phyloP scores from a whole-genome alignment of 2,113 vertebrate species.

The Elephas maximus region DNA sequence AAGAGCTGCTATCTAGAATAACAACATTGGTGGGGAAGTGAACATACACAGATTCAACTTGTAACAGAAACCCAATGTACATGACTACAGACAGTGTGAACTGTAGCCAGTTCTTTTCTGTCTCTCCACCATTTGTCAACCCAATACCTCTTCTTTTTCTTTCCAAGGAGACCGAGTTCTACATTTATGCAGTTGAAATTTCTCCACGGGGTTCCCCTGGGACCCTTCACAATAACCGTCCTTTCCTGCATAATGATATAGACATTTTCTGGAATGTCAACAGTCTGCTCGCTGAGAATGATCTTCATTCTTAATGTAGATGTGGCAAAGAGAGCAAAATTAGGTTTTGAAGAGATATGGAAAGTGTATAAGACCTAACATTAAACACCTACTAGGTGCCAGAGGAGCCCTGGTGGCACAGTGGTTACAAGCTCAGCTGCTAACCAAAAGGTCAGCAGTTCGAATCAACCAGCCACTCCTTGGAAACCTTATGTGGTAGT shows the following conservation, averaged over 20 bases:
- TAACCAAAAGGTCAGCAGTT: too few relatives aligned
- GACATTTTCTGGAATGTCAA: neutral
- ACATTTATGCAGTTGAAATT: too few relatives aligned
- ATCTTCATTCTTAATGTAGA: neutral
- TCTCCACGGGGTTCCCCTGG: neutral
- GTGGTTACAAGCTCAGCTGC: too few relatives aligned
- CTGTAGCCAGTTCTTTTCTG: neutral
- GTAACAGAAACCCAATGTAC: neutral
- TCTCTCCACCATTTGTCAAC: neutral
- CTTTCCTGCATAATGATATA: neutral
- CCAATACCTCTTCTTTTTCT: neutral
- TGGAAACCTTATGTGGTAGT: too few relatives aligned
- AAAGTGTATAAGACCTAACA: neutral
- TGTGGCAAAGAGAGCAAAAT: neutral
- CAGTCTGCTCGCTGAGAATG: neutral
- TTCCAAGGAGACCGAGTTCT: too few relatives aligned
- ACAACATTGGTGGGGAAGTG: neutral
- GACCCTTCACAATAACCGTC: neutral
- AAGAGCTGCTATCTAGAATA: neutral
- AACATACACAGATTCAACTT: neutral
- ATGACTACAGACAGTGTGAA: neutral
- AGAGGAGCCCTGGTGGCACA: neutral
- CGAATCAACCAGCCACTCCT: too few relatives aligned
- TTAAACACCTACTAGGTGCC: neutral
- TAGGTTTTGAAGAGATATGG: slow-evolving; percentile 15